Evolutionary conservation across 92 coral and sea anemone genomes (phyloP), one percentile per base, ranked within the genome.

Genomic region (Micromussa lordhowensis): DNA sequence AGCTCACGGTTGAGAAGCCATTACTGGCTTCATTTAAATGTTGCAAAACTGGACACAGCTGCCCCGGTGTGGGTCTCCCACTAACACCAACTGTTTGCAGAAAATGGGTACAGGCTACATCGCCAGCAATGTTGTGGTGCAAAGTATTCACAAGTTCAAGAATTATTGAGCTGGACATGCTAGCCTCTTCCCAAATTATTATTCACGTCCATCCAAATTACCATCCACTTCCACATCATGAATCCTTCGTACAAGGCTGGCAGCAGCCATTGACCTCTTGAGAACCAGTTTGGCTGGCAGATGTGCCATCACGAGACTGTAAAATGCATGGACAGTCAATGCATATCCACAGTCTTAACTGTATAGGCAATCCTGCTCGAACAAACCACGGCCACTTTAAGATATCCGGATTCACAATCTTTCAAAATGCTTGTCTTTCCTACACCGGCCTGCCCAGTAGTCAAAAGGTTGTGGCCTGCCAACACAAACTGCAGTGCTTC

Each of bases 11-110:
- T 10, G 64, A 58, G 64, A 58, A 58, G 32, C 75, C 75, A 70
- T 70, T 32, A n/a, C 38, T 70, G 75, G 75, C 75, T 26, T n/a
- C 75, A 70, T 70, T 70, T 70, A n/a, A 11, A 32, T 70, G 75
- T n/a, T 18, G 3, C 31, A 32, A 70, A 70, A 70, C 13, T 70
- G 75, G 75, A 70, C 6, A 70, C 75, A 70, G 75, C 9, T 70
- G 75, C 3, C 75, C 75, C 75, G 75, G 75, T 12, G 32, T 70
- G 75, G n/a, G n/a, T n/a, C n/a, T n/a, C 31, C 11, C 70, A 64
- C 70, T 64, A 64, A 14, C 70, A 64, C 70, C 30, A 64, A 30
- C 70, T 64, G 70, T 64, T 24, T 64, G 10, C 70, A 1, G 70
- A 30, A 64, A 64, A 54, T 54, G 19, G 59, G 59, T 54, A 54